Evolutionary conservation across 37 sponge, comb jelly and placozoan species (phyloP).

Genomic region (Cliona cf. orientalis): DNA sequence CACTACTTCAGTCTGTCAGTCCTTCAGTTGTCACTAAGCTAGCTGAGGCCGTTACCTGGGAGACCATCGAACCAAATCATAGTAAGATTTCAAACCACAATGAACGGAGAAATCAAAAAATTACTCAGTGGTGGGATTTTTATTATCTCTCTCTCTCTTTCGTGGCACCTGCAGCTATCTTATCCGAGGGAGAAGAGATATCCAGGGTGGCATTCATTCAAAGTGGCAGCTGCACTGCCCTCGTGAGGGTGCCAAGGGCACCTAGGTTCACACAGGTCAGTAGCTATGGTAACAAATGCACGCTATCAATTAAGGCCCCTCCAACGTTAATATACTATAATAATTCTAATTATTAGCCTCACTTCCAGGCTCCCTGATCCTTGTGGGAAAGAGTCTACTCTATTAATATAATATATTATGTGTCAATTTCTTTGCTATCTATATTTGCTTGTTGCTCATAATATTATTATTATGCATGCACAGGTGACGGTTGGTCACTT

Average conservation of each 20-base stretch:
- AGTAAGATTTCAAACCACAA: not conserved
- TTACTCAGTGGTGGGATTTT: not conserved
- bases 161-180: conserved; percentile 11
- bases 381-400: too few relatives aligned
- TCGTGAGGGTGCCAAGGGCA: conserved; percentile 2
- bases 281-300: too few relatives aligned
- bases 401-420: too few relatives aligned
- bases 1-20: conserved; percentile 36
- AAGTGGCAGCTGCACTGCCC: conserved; percentile 39
- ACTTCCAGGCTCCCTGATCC: too few relatives aligned
- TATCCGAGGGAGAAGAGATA: conserved; percentile 32
- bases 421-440: too few relatives aligned
- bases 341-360: too few relatives aligned
- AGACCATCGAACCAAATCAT: conserved; percentile 13
- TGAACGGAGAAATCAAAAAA: not conserved
- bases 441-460: not conserved
- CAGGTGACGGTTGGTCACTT: conserved; percentile 52
- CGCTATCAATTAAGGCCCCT: too few relatives aligned
- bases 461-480: not conserved
- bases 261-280: conserved; percentile 6
- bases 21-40: conserved; percentile 11
- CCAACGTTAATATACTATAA: too few relatives aligned
- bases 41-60: conserved; percentile 38
- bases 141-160: not conserved
- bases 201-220: conserved; percentile 32